Evolutionary conservation across 2,113 vertebrate genomes (phyloP).

Genomic region (Strix aluco): DNA sequence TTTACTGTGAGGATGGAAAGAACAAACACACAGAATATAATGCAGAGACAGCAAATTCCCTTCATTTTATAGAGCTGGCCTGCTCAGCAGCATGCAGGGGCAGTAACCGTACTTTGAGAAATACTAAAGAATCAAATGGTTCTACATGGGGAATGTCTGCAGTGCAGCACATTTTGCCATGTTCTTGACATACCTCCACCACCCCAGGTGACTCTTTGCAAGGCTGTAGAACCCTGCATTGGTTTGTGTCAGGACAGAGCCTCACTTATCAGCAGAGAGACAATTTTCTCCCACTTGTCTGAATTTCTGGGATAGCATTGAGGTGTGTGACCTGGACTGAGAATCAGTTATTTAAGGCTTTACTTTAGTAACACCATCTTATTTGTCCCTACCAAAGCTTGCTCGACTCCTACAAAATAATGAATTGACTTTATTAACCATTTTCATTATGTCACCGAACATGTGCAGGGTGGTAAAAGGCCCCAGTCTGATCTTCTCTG

Average conservation of each 20-base stretch:
- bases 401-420: background rate
- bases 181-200: background rate
- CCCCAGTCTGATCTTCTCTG: background rate
- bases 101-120: background rate
- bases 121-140: background rate
- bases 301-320: background rate
- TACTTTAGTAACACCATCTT: background rate
- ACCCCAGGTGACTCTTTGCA: background rate
- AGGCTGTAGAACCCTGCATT: background rate
- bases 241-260: background rate
- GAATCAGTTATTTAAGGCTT: background rate
- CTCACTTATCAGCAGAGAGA: background rate
- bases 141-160: background rate
- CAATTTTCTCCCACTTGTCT: background rate
- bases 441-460: background rate
- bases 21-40: background rate
- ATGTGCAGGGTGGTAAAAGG: background rate
- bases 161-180: background rate
- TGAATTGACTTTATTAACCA: background rate
- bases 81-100: background rate
- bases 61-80: background rate
- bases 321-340: background rate
- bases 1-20: background rate
- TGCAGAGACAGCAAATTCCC: slow-evolving; percentile 14
- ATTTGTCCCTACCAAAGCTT: background rate